Base-by-base conservation (phyloP, 2,797 vertebrate genomes). In the Coregonus suidteri region DNA sequence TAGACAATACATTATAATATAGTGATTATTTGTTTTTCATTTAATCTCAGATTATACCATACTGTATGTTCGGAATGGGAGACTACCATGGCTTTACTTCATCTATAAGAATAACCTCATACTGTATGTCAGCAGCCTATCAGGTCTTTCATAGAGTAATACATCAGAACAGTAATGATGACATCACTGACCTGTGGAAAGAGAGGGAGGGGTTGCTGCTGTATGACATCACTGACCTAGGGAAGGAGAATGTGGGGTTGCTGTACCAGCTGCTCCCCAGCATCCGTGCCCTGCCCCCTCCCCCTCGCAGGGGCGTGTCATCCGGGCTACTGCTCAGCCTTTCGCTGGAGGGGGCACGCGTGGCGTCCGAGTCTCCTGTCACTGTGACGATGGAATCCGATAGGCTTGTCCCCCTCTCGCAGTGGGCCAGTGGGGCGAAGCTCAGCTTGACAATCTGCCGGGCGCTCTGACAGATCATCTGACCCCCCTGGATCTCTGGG, bases 381-480 rank as follows among this genome's bases (percentile, higher is more conserved):
- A 92, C 79, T 0, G 94, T 94, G 6, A 93, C 85, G 72, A 86
- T 89, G 0, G 94, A 93, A 30, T 93, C 93, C 0, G 94, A 94
- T 1, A 91, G 81, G 14, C 92, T 93, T 77, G 93, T 92, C 71
- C 90, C 92, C 73, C 91, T 92, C 87, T 99, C 97, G 3, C 95
- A 89, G 71, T 92, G 96, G 0, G 96, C 96, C 89, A 98, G 91
- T 0, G 98, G 97, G 72, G 96, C 96, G 37, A 97, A 96, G 84
- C 95, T 97, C 78, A 97, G 95, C 89, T 96, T 92, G 15, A 93
- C 93, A 0, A 96, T 97, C 79, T 96, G 94, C 85, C 95, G 91
- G 70, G 95, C 93, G 4, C 95, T 97, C 76, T 95, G 94, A 87
- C 91, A 95, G 81, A 95, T 94, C 56, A 66, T 16, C 30, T 34